Evolutionary conservation across 37 sponge, comb jelly and placozoan genomes (phyloP).

Genomic region (Cliona cf. orientalis): DNA sequence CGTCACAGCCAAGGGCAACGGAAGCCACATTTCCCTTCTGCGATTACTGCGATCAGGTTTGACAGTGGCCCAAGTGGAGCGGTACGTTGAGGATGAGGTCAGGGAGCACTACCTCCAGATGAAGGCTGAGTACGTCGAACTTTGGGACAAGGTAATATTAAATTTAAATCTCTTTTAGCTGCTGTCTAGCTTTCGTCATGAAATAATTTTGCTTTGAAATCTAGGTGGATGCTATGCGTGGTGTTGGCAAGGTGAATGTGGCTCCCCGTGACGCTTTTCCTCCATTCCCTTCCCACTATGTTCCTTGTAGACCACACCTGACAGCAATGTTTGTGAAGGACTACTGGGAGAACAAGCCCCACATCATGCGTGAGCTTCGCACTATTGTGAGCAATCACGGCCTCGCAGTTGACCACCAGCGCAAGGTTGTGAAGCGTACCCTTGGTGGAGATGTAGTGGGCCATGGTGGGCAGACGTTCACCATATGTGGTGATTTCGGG

Average conservation of each 20-base stretch:
- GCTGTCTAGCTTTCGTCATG: no score
- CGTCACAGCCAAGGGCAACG: slow-evolving; percentile 43
- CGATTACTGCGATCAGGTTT: slow-evolving; percentile 38
- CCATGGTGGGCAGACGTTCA: no score
- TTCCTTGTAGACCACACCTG: slow-evolving; percentile 20
- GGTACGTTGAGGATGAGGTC: slow-evolving; percentile 34
- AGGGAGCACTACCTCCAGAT: slow-evolving; percentile 41
- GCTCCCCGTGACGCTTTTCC: no score
- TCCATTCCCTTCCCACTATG: slow-evolving; percentile 41
- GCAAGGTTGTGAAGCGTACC: slow-evolving; percentile 33
- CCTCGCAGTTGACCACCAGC: no score
- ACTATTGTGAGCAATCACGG: slow-evolving; percentile 20
- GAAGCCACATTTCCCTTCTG: slow-evolving; percentile 40
- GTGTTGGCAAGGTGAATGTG: no score
- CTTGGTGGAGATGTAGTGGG: slow-evolving; percentile 13
- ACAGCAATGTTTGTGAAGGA: slow-evolving; percentile 33
- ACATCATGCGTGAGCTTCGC: slow-evolving; percentile 42
- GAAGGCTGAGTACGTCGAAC: slow-evolving; percentile 40
- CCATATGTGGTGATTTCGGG: no score
- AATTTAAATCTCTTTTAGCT: no score
- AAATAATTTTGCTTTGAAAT: no score
- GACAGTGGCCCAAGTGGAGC: no score
- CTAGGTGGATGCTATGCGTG: no score
- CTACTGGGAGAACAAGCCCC: no score
- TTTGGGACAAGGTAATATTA: slow-evolving; percentile 67